Base-by-base conservation (phyloP, 1,140 invertebrate species). In the Drosophila serrata region DNA sequence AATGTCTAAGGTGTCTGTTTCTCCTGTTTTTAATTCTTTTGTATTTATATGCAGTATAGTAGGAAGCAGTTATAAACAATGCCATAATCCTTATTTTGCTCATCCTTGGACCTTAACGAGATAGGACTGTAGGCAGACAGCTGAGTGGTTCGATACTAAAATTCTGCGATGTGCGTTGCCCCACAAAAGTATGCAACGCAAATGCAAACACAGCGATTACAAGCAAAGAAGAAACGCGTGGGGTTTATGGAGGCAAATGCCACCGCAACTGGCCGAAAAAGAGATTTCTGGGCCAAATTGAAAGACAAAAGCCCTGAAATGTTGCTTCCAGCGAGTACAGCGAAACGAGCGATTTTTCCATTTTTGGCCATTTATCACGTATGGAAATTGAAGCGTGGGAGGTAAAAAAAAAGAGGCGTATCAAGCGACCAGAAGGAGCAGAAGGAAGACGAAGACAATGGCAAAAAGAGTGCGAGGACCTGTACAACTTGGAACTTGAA, bases 361-460 rank as follows among this genome's bases (percentile, higher is more conserved):
- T 69, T 75, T 75, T 76, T 40, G 42, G 62, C 49, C 67, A 69
- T 68, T 87, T 84, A 82, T 73, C 84, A 79, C 75, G 65, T 67
- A 64, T 64, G 69, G 64, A 72, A 87, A 69, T 88, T 57, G 65
- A 49, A 70, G 63, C 22, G 49, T 42, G 40, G 27, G 27, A 19
- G 37, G 31, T 17, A 33, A 24, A 48, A 33, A 24, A 48, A 24
- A 22, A 42, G 27, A 19, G 29, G 45, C 61, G 29, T 27, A 45
- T 46, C 43, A 24, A 24, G 37, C 45, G 27, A 33, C 9, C 46
- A 17, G 11, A 11, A 60, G n/a, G 15, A 24, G 24, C 19, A 27
- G 15, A 22, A 27, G 31, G 22, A 27, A 49, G 17, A 39, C 2
- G 11, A 17, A 37, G 58, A 33, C 17, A 51, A 13, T 3, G 6